Base-by-base conservation (phyloP, 2,888 invertebrate genomes). In the Lasioglossum zephyrum region DNA sequence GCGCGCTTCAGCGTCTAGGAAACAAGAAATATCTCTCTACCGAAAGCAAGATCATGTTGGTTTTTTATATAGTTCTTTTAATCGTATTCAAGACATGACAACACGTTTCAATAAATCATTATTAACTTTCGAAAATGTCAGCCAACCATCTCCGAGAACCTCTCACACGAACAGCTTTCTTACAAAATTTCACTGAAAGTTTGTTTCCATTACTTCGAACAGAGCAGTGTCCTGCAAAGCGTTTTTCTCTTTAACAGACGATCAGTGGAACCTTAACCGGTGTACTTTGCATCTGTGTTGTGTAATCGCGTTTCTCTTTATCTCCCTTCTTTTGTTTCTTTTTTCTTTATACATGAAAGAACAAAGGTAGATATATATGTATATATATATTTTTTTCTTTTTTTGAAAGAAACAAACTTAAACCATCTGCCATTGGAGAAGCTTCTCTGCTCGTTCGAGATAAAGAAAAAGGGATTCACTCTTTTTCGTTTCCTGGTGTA, bases 31-130 rank as follows among this genome's bases (percentile, higher is more conserved):
- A 47, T 53, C 9, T 53, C 22, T 22, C 22, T 53, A 47, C 9
- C 69, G 60, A 49, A 77, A 73, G 31, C 53, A 72, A 69, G 16
- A 66, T 72, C 16, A 49, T 31, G 18, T 41, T 57, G 73, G 18
- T 82, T 16, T 87, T 91, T 41, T 70, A n/a, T 84, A 87, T 86
- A 89, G 78, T 90, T 91, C 90, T 89, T 88, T 89, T 92, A 92
- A 93, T 92, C 93, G 92, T 94, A 93, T 92, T 92, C 90, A 92
- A 92, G 93, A 93, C 92, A 93, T 92, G 92, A 93, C 92, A 93
- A 92, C 92, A 93, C 92, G 91, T 93, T 93, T 93, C 88, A 94
- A 94, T 93, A 93, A 94, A 94, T 92, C 90, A 93, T 92, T 90
- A 90, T 73, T 73, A 93, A 92, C 91, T 91, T 93, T 87, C 91